These are phyloP conservation scores for Apamea sordens DNA, from an alignment of 2,888 invertebrate species.

Conservation along the genomic window DNA sequence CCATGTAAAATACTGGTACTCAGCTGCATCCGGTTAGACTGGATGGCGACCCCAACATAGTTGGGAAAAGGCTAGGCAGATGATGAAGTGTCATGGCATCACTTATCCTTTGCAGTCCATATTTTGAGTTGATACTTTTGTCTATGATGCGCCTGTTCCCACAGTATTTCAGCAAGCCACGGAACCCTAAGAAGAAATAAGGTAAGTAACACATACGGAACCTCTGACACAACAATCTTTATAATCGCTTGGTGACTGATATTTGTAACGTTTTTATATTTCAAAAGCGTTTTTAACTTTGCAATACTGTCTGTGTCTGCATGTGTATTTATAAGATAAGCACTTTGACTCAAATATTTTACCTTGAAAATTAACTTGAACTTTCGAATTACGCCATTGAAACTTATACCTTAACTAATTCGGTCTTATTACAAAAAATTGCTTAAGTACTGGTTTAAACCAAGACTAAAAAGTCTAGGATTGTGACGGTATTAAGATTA, in stretches of 20 bases:
- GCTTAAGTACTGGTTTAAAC: no score
- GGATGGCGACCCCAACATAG: no score
- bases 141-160: not conserved
- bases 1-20: no score
- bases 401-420: not conserved
- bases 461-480: no score
- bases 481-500: no score
- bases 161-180: slow-evolving; percentile 19
- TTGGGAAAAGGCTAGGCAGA: no score
- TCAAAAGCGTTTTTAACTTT: slow-evolving; percentile 54
- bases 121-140: not conserved
- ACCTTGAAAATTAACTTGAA: slow-evolving; percentile 12
- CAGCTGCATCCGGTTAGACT: no score
- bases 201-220: slow-evolving; percentile 53
- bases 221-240: not conserved
- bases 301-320: slow-evolving; percentile 53
- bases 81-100: not conserved
- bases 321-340: slow-evolving; percentile 47
- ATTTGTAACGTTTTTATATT: not conserved
- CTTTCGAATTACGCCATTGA: slow-evolving; percentile 7
- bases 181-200: slow-evolving; percentile 20
- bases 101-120: not conserved
- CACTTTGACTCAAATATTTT: slow-evolving; percentile 3
- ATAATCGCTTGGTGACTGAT: slow-evolving; percentile 51
- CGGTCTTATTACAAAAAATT: no score